Evolutionary conservation across 2,888 invertebrate genomes (phyloP).

Genomic region (Arenicola marina): DNA sequence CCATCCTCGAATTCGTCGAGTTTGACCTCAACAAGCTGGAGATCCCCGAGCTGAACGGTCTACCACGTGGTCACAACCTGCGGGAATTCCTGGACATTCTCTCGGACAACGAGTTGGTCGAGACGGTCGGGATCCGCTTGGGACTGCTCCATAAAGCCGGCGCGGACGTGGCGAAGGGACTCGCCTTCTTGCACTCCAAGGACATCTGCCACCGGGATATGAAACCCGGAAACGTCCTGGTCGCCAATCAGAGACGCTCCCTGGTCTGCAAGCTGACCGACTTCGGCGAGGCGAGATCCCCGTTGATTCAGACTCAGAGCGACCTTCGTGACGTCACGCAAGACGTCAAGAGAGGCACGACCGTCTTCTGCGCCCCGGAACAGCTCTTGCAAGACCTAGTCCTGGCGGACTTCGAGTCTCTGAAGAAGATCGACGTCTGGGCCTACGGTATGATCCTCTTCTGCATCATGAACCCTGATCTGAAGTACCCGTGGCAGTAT

Average conservation of each 20-base stretch:
- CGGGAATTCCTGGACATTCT: too few species aligned
- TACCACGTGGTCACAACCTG: too few species aligned
- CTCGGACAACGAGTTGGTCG: too few species aligned
- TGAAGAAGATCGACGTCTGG: neutral
- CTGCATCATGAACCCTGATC: neutral
- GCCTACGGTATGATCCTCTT: neutral
- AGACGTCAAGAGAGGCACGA: neutral
- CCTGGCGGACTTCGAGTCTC: neutral
- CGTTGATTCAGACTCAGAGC: neutral
- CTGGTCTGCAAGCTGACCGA: neutral
- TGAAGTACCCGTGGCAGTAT: neutral
- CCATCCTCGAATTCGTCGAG: too few species aligned
- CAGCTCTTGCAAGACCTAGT: neutral
- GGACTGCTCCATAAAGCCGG: too few species aligned
- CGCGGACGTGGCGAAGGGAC: neutral
- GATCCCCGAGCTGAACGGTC: too few species aligned
- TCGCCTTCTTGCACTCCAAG: neutral
- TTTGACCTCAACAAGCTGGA: too few species aligned
- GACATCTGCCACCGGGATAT: neutral
- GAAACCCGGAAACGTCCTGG: neutral
- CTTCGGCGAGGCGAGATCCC: neutral
- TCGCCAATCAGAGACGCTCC: neutral
- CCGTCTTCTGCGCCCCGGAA: neutral
- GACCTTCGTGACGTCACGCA: neutral
- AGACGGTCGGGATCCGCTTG: too few species aligned